phyloP scores from a whole-genome alignment of 2,888 invertebrate genomes.

The Nomada ruficornis region DNA sequence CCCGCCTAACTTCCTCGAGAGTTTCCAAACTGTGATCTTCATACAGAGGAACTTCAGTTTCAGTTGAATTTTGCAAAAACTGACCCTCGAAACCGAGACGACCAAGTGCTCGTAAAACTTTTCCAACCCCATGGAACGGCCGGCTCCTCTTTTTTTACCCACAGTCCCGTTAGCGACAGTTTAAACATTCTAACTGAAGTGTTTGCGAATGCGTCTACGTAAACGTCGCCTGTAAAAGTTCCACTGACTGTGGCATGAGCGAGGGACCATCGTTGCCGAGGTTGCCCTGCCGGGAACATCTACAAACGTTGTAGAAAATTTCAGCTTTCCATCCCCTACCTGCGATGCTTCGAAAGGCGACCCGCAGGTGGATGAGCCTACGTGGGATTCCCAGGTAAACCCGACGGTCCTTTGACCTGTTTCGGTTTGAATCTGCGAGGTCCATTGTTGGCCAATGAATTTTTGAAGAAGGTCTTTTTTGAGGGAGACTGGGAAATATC shows the following conservation, averaged over 20 bases:
- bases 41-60: too few species aligned
- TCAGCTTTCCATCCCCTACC: slow-evolving; percentile 24
- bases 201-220: slow-evolving; percentile 56
- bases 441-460: background rate
- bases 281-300: background rate
- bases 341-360: slow-evolving; percentile 13
- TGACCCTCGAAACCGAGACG: background rate
- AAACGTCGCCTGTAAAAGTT: slow-evolving; percentile 44
- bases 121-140: background rate
- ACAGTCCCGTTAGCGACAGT: slow-evolving; percentile 20
- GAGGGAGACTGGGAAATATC: background rate
- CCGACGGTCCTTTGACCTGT: background rate
- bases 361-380: slow-evolving; percentile 28
- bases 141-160: background rate
- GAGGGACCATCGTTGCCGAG: slow-evolving; percentile 11
- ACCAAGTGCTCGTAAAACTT: slow-evolving; percentile 18
- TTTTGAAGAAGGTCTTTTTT: background rate
- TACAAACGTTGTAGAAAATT: slow-evolving; percentile 17
- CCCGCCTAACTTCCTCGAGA: too few species aligned
- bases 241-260: background rate
- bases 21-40: too few species aligned
- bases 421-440: background rate
- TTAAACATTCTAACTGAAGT: slow-evolving; percentile 52
- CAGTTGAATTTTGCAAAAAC: too few species aligned
- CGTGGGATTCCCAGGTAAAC: slow-evolving; percentile 29